Conservation (phyloP, 2,888 invertebrate species). For the Trachelus stipa region DNA sequence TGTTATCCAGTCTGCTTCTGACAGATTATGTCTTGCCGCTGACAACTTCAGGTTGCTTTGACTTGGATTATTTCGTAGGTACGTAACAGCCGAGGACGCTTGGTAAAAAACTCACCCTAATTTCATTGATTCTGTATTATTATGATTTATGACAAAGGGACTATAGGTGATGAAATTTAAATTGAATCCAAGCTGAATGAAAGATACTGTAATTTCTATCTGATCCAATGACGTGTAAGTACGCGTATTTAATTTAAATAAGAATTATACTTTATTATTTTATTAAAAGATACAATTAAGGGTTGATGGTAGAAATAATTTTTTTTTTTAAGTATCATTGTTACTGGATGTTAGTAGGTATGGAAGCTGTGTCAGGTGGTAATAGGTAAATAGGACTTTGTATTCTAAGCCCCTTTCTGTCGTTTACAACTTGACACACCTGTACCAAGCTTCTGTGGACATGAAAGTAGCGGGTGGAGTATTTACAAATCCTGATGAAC, state of each 20-base stretch:
- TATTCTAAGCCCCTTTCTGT: slow-evolving; percentile 12
- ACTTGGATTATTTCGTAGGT: neutral
- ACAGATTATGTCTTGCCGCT: slow-evolving; percentile 51
- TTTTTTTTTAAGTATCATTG: neutral
- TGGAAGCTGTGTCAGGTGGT: slow-evolving; percentile 23
- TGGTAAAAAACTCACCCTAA: neutral
- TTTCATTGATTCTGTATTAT: neutral
- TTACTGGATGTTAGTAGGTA: neutral
- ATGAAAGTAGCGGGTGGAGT: neutral
- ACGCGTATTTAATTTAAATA: neutral
- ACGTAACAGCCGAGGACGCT: neutral
- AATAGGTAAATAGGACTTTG: slow-evolving; percentile 19
- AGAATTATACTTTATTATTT: neutral
- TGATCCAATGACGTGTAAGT: neutral
- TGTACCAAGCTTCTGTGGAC: slow-evolving; percentile 21
- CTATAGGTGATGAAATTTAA: neutral
- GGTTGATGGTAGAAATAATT: neutral
- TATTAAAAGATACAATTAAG: neutral
- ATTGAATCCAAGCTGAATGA: neutral
- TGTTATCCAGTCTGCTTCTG: slow-evolving; percentile 49
- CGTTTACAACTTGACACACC: slow-evolving; percentile 28
- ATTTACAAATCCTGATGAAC: slow-evolving; percentile 6
- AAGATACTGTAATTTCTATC: neutral
- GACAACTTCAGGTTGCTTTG: slow-evolving; percentile 28
- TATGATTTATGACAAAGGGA: neutral